Evolutionary conservation across 2,888 invertebrate species (phyloP), one percentile per base, ranked within the genome.

Genomic region (Tricholauxania praeusta): DNA sequence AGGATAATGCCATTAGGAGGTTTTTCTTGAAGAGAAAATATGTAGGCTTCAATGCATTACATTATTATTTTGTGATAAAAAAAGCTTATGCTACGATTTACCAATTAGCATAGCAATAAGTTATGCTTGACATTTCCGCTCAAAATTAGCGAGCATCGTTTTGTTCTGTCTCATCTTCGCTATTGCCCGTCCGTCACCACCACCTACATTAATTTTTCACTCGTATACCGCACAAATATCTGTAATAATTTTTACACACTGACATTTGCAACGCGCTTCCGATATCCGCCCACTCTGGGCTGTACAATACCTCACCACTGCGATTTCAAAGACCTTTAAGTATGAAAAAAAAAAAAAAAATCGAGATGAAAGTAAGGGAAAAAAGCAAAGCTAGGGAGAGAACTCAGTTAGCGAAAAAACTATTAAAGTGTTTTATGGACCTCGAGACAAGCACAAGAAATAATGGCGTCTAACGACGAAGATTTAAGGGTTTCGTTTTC

Each of bases 391-490:
- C 63, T 64, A 62, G 57, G 32, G 62, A 66, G 62, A 14, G 72
- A 71, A 39, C 39, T 39, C 39, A 39, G 47, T 67, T 47, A n/a
- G 68, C 51, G 74, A 81, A 82, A 80, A 83, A 85, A 85, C 85
- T 85, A 85, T 86, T 84, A 85, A 85, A 86, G 86, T 86, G 86
- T 86, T 85, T 85, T 85, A 85, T 86, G 84, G 84, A 83, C 82
- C 81, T 82, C 81, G 79, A 85, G 85, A 85, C 86, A 85, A 84
- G 85, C 80, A 80, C 76, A 79, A 83, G 82, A 83, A 84, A 84
- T 86, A 85, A 86, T 85, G 84, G 85, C 82, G 82, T 80, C 82
- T 84, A 81, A 79, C 80, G 79, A 80, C 80, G 81, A 80, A 80
- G 80, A 81, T 80, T 81, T 81, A 81, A 75, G 64, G 76, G 74